These are phyloP conservation scores for Acanthurus lineatus DNA, from an alignment of 2,797 vertebrate genomes.

Conservation along the genomic window DNA sequence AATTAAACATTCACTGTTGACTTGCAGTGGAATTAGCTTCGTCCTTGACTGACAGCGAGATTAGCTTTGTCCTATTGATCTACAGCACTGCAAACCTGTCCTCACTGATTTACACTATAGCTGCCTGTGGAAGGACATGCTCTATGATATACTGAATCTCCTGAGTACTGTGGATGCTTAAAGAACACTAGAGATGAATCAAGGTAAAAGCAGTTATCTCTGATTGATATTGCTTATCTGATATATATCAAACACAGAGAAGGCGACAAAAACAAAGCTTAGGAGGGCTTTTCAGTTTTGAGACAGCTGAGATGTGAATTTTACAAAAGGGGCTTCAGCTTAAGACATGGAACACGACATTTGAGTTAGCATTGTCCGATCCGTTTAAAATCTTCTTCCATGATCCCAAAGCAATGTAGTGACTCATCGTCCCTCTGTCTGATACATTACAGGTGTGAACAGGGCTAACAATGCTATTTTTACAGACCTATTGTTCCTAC, in stretches of 20 bases:
- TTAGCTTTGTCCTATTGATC: conserved; percentile 68
- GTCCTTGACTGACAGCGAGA: conserved; percentile 54
- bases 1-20: conserved; percentile 42
- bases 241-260: conserved; percentile 24
- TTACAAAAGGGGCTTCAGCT: conserved; percentile 11
- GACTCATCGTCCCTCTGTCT: conserved; percentile 35
- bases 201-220: conserved; percentile 29
- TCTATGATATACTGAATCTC: conserved; percentile 30
- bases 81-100: conserved; percentile 33
- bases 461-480: conserved; percentile 19
- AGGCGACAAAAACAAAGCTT: neutral
- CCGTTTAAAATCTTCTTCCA: conserved; percentile 13
- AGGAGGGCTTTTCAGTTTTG: conserved; percentile 1
- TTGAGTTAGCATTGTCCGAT: conserved; percentile 13
- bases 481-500: conserved; percentile 37
- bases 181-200: conserved; percentile 24
- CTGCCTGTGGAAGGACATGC: conserved; percentile 22
- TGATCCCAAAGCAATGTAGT: conserved; percentile 22
- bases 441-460: conserved; percentile 46
- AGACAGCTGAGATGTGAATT: conserved; percentile 8
- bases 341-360: neutral
- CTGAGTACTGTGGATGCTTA: conserved; percentile 30
- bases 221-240: conserved; percentile 36
- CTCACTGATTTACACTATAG: conserved; percentile 38
- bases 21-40: conserved; percentile 48